A percentile compares a stretch with the other conserved stretches of the same genome.
These are phyloP conservation scores for Syngnathus scovelli DNA, from an alignment of 2,113 vertebrate species.

Conservation along the genomic window DNA sequence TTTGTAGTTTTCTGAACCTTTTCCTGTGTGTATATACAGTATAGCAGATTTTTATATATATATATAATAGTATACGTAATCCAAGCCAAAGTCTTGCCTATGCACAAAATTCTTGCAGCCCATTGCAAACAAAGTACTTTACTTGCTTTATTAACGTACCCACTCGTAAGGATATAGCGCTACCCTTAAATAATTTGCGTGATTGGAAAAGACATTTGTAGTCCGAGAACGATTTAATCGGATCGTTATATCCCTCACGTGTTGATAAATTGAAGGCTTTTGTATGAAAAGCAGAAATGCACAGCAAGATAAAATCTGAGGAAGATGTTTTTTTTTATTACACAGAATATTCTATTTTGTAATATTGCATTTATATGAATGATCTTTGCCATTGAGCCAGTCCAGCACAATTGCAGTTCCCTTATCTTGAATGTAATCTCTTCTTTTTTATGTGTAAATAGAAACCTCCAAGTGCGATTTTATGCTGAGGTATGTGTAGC, in stretches of 20 bases:
- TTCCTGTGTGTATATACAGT: conserved; percentile 11
- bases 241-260: neutral
- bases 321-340: conserved; percentile 12
- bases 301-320: conserved; percentile 22
- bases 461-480: conserved; percentile 61
- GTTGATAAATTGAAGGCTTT: neutral
- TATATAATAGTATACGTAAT: conserved; percentile 25
- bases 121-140: conserved; percentile 6
- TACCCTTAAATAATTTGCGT: conserved; percentile 14
- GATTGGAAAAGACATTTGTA: neutral
- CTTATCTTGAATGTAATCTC: conserved; percentile 77
- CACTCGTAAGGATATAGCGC: conserved; percentile 4
- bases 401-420: conserved; percentile 57
- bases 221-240: neutral
- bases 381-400: conserved; percentile 56
- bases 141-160: conserved; percentile 5
- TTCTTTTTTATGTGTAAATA: conserved; percentile 74
- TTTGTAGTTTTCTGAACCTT: conserved; percentile 20
- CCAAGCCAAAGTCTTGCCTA: conserved; percentile 14
- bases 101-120: conserved; percentile 26
- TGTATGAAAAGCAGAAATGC: conserved; percentile 1
- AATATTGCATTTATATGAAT: conserved; percentile 26
- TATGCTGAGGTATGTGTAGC: conserved; percentile 20
- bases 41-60: conserved; percentile 17
- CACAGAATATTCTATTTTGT: conserved; percentile 35